phyloP scores from a whole-genome alignment of 1,140 invertebrate genomes.

The Sycophila sp. region DNA sequence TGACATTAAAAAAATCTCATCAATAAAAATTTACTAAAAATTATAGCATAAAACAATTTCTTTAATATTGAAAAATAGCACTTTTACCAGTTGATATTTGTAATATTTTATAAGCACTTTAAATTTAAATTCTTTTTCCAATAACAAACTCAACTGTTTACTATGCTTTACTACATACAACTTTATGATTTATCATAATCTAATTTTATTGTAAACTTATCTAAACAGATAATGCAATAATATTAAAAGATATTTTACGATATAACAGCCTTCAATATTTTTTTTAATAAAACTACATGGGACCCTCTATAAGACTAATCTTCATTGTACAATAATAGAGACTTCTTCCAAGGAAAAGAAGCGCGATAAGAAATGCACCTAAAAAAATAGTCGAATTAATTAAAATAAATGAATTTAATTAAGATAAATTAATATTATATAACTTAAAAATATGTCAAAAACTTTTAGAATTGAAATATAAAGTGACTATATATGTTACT shows the following conservation, averaged over 20 bases:
- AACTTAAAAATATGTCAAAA: constrained; percentile 21
- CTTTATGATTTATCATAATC: constrained; percentile 29
- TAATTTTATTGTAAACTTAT: constrained; percentile 33
- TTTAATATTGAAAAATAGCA: constrained; percentile 14
- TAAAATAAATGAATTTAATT: neutral
- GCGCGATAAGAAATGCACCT: constrained; percentile 79
- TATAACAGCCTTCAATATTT: constrained; percentile 34
- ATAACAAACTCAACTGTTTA: neutral
- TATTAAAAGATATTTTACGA: constrained; percentile 34
- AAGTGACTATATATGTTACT: constrained; percentile 46
- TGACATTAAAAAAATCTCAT: neutral
- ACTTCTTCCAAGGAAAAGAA: constrained; percentile 80
- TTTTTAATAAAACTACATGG: constrained; percentile 71
- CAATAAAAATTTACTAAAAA: neutral
- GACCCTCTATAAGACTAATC: constrained; percentile 86
- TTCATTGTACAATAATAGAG: constrained; percentile 92
- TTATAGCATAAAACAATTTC: neutral
- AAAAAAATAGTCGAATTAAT: constrained; percentile 38
- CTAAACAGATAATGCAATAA: constrained; percentile 32
- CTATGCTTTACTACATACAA: constrained; percentile 14
- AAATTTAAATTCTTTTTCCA: neutral
- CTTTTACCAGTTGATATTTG: constrained; percentile 16
- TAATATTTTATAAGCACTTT: constrained; percentile 12
- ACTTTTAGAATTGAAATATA: neutral
- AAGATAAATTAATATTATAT: constrained; percentile 19